These are phyloP conservation scores for Heloderma charlesbogerti DNA, from an alignment of 2,113 vertebrate species.

Conservation along the genomic window DNA sequence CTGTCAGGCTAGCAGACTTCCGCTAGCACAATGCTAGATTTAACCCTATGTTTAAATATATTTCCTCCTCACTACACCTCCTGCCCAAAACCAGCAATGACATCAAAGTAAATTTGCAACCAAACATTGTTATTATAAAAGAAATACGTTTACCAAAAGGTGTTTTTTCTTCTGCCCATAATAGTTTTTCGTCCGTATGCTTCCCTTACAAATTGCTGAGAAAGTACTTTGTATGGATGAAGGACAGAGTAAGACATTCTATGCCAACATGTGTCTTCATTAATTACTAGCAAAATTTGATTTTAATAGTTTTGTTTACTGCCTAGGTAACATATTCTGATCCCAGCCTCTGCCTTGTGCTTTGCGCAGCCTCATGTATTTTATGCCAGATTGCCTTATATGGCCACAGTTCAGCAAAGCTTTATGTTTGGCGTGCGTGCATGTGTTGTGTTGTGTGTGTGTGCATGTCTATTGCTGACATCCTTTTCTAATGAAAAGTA, in stretches of 20 bases:
- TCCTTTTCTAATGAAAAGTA: conserved; percentile 24
- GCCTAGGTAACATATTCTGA: not conserved
- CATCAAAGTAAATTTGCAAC: not conserved
- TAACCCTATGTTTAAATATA: not conserved
- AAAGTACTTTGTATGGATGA: conserved; percentile 30
- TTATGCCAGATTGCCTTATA: not conserved
- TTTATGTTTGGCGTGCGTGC: conserved; percentile 1
- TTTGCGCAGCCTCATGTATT: conserved; percentile 1
- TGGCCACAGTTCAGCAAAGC: conserved; percentile 14
- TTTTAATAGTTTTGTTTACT: conserved; percentile 6
- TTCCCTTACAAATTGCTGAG: conserved; percentile 31
- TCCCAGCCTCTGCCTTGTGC: not conserved
- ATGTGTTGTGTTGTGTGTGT: not conserved
- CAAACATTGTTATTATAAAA: not conserved
- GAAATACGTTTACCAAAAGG: not conserved
- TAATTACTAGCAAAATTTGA: conserved; percentile 19
- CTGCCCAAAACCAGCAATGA: not conserved
- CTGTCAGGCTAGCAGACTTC: too few relatives aligned
- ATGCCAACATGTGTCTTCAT: not conserved
- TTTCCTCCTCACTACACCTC: not conserved
- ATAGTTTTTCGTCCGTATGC: conserved; percentile 18
- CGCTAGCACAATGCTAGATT: not conserved
- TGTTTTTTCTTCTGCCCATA: not conserved
- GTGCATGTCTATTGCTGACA: not conserved
- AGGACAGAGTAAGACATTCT: conserved; percentile 26